Conservation (phyloP, 2,888 invertebrate genomes). For the Diadegma fenestrale region DNA sequence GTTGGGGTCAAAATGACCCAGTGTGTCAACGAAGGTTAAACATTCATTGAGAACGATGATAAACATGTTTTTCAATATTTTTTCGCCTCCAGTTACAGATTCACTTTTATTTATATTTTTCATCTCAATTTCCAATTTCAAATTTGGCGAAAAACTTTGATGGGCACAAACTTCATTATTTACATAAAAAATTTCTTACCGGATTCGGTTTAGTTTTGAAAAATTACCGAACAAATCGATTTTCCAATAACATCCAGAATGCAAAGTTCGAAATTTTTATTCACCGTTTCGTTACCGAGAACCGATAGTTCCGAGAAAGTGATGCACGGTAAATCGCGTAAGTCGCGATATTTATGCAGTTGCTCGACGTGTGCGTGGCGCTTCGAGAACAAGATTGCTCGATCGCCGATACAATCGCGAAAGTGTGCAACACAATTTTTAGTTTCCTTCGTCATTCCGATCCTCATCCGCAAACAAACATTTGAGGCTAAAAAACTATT, state of each 20-base stretch:
- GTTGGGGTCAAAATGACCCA: too few species aligned
- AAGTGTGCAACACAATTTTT: neutral
- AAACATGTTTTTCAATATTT: neutral
- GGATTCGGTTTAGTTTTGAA: neutral
- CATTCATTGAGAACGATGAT: too few species aligned
- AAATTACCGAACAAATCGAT: neutral
- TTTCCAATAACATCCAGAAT: neutral
- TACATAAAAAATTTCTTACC: too few species aligned
- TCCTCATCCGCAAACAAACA: neutral
- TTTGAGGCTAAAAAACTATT: neutral
- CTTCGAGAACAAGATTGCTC: neutral
- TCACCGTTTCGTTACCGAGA: constrained; percentile 35
- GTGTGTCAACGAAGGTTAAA: too few species aligned
- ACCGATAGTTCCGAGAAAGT: constrained; percentile 60
- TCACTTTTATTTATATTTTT: neutral
- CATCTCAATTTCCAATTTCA: neutral
- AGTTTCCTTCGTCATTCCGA: neutral
- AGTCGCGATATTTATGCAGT: constrained; percentile 56
- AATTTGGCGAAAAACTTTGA: neutral
- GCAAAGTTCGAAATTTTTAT: constrained; percentile 17
- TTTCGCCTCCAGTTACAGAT: neutral
- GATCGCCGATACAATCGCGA: constrained; percentile 1
- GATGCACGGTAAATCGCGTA: constrained; percentile 21
- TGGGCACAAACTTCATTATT: too few species aligned
- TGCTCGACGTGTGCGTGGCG: constrained; percentile 33